Base-by-base conservation (phyloP, 2,888 invertebrate genomes). In the Oscheius sp. region DNA sequence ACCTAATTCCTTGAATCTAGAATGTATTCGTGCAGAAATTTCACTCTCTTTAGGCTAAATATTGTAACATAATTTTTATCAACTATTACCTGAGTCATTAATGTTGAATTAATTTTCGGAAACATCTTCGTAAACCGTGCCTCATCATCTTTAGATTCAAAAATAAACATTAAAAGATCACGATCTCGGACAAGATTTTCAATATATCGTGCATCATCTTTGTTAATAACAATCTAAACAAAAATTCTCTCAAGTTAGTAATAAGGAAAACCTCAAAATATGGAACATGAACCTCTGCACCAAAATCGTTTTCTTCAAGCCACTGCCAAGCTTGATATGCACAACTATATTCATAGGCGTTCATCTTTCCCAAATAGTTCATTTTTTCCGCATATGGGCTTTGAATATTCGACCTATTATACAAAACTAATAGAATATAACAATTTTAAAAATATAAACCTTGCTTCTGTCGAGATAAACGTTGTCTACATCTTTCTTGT, bases 141-240 rank as follows among this genome's bases (percentile, higher is more conserved):
- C 38, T 80, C 78, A 57, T 83, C 83, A 47, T 78, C 77, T 8
- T 64, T 68, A 45, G 59, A 73, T 17, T 77, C 72, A 56, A 80
- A 83, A 24, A 83, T 75, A 57, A 83, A 81, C 68, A 82, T 80
- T 6, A 66, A 26, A 24, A 74, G 51, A 67, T 83, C 83, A n/a
- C 82, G 68, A 2, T 12, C 12, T 5, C 70, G 64, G 9, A 83
- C 56, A 22, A 72, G 57, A 62, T 76, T 75, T 70, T 81, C 80
- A 9, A 82, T 51, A 17, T 61, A 24, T 14, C 17, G 17, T 4
- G 59, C 47, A 14, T 67, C 28, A 9, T 49, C 57, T 3, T 14
- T 28, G 1, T 20, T 22, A 6, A 59, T 47, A 12, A 44, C 24
- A 5, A 67, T 20, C 66, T 66, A 20, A 56, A 65, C 12, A 36